Evolutionary conservation across 2,888 invertebrate genomes (phyloP), one percentile per base, ranked within the genome.

Genomic region (Ethmia dodecea): DNA sequence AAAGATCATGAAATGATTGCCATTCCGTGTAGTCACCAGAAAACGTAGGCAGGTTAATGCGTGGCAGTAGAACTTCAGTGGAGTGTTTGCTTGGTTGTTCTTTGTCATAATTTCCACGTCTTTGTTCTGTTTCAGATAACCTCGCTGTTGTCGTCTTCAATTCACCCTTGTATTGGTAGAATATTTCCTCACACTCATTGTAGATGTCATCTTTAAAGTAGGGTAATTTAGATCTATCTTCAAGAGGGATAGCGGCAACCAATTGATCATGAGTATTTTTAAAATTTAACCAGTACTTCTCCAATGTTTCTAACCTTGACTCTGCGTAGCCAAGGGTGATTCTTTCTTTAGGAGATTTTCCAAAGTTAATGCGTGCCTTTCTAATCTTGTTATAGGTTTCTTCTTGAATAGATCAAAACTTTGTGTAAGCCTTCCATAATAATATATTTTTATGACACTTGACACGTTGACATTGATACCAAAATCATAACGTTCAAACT

Each of bases 11-110:
- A 28, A 49, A 50, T 0, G 44, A 43, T 6, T 28, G 18, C 49
- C 48, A 53, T 16, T 55, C 46, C 1, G 26, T 11, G 37, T 55
- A 52, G 5, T 41, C 37, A 1, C 55, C 52, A 1, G 42, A 37
- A 31, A 53, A 51, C 5, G 14, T 33, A 1, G 42, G 42, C 12
- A 45, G 30, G 3, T 9, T 10, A 27, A 42, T 39, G 22, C 37
- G 31, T 13, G 42, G 36, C 11, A 36, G 24, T 27, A 20, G 29
- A 6, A 35, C n/a, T 6, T 5, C 18, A 8, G 18, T 18, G 8
- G 18, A 18, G 5, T 18, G 18, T 18, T 18, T 18, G 18, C 5
- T 9, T 9, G 2, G 18, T 8, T 9, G 9, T 18, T 18, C n/a
- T 18, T 5, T 9, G 18, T 18, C 5, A 9, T 5, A 5, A 9